These are phyloP conservation scores for Drosophila atroscutellata DNA, from an alignment of 2,888 invertebrate genomes.

Conservation along the genomic window DNA sequence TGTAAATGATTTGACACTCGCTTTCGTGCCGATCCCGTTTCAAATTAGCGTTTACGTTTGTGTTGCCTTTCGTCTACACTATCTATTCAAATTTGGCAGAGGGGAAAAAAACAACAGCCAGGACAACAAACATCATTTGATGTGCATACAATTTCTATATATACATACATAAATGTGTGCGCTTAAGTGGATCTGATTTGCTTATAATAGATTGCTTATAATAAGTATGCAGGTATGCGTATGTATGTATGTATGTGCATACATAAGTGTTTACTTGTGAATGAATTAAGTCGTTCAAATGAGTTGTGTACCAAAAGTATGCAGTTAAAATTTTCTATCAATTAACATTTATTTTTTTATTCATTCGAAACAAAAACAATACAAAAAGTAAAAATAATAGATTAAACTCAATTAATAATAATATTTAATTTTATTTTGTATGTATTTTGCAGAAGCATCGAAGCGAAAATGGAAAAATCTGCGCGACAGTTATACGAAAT, in stretches of 20 bases:
- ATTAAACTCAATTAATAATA: not conserved
- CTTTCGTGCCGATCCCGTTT: not conserved
- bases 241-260: not conserved
- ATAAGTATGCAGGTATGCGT: no score
- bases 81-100: not conserved
- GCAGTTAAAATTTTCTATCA: not conserved
- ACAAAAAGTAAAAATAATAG: not conserved
- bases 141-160: no score
- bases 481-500: slow-evolving; percentile 85
- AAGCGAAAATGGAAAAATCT: slow-evolving; percentile 85
- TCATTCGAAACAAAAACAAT: not conserved
- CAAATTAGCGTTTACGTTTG: not conserved
- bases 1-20: not conserved
- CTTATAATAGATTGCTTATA: no score
- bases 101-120: not conserved
- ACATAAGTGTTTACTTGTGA: not conserved
- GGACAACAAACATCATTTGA: not conserved
- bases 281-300: not conserved
- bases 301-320: slow-evolving; percentile 5
- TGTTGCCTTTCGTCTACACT: not conserved
- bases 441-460: slow-evolving; percentile 78
- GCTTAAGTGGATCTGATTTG: no score
- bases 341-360: not conserved
- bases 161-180: no score
- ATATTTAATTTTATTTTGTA: not conserved